phyloP scores from a whole-genome alignment of 2,888 invertebrate species.

The Esperia sulphurella region DNA sequence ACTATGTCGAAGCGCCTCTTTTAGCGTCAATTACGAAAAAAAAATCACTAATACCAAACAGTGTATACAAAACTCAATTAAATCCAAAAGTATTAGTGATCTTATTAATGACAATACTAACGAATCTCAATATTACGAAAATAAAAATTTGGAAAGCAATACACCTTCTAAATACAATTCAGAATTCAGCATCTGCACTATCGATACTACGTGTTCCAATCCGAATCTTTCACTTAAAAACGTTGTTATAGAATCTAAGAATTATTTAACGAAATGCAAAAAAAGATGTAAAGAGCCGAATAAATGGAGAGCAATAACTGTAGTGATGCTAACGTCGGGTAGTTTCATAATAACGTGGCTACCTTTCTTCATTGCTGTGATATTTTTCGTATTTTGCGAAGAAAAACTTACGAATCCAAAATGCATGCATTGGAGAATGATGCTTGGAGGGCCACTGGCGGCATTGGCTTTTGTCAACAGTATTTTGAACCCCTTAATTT shows the following conservation, averaged over 20 bases:
- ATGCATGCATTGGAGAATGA: conserved; percentile 67
- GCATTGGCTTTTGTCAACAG: conserved; percentile 81
- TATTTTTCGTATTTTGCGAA: conserved; percentile 76
- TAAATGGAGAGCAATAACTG: conserved; percentile 81
- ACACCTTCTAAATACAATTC: conserved; percentile 33
- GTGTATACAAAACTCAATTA: conserved; percentile 18
- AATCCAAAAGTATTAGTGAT: conserved; percentile 51
- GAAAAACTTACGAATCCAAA: conserved; percentile 57
- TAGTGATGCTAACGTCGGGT: conserved; percentile 80
- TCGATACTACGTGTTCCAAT: conserved; percentile 35
- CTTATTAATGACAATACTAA: conserved; percentile 26
- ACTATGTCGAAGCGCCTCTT: conserved; percentile 54
- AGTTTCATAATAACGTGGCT: conserved; percentile 82
- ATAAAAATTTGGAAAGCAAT: conserved; percentile 19
- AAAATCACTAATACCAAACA: conserved; percentile 9
- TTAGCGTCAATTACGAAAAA: conserved; percentile 26
- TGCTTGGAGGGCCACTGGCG: conserved; percentile 79
- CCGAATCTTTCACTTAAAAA: conserved; percentile 23
- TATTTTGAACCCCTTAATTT: conserved; percentile 82
- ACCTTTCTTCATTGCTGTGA: conserved; percentile 80
- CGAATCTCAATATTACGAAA: conserved; percentile 7
- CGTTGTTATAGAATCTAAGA: conserved; percentile 5
- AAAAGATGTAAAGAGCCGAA: conserved; percentile 48
- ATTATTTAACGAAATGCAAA: conserved; percentile 9
- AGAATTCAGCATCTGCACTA: conserved; percentile 45